A percentile compares a stretch with the other conserved stretches of the same genome.
phyloP scores from a whole-genome alignment of 2,797 vertebrate genomes.

The Columba guinea region DNA sequence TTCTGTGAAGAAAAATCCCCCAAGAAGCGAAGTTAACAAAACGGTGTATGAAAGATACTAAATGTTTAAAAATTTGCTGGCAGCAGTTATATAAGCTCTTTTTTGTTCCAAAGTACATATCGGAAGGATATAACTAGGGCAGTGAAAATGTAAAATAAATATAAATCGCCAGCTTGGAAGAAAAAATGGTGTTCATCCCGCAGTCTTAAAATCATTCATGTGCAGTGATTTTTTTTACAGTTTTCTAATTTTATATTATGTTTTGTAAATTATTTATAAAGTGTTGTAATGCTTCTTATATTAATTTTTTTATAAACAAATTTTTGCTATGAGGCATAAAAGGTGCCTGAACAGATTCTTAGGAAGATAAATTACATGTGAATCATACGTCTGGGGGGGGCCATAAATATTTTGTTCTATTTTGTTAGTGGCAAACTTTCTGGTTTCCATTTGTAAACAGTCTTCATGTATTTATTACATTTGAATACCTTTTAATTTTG shows the following conservation, averaged over 20 bases:
- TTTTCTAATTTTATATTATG: conserved; percentile 83
- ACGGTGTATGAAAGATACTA: conserved; percentile 56
- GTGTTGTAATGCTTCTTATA: conserved; percentile 80
- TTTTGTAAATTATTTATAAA: conserved; percentile 82
- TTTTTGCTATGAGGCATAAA: conserved; percentile 79
- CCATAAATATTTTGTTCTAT: conserved; percentile 56
- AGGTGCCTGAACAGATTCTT: conserved; percentile 78
- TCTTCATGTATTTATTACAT: conserved; percentile 35
- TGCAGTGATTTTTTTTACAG: conserved; percentile 73
- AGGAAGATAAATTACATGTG: conserved; percentile 71
- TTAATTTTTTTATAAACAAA: conserved; percentile 78
- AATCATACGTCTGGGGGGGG: conserved; percentile 51
- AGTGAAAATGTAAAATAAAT: conserved; percentile 71
- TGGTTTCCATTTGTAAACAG: conserved; percentile 67
- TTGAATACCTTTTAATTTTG: conserved; percentile 68
- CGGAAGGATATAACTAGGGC: conserved; percentile 59
- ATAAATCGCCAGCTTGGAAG: conserved; percentile 65
- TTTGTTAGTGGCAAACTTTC: conserved; percentile 56
- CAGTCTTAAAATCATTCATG: conserved; percentile 72
- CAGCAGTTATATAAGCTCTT: conserved; percentile 54
- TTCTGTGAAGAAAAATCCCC: conserved; percentile 61
- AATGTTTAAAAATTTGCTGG: conserved; percentile 66
- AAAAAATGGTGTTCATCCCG: conserved; percentile 64
- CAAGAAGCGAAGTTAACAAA: conserved; percentile 65
- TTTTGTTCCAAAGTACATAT: conserved; percentile 64